phyloP scores from a whole-genome alignment of 1,140 invertebrate genomes.

The Danaus plexippus region DNA sequence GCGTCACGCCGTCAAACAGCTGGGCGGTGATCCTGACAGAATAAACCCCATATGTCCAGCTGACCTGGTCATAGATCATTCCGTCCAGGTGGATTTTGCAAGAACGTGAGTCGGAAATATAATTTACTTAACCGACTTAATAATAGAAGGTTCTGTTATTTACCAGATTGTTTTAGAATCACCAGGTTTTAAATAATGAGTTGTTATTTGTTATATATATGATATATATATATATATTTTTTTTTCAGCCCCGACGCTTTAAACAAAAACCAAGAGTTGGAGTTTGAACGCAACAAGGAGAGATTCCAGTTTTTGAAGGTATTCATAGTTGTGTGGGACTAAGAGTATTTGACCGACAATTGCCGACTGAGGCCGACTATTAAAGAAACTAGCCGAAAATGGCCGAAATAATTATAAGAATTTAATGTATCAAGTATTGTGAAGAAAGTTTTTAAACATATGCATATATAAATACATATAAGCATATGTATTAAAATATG shows the following conservation, averaged over 20 bases:
- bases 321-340: slow-evolving; percentile 5
- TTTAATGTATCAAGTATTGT: no score
- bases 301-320: slow-evolving; percentile 96
- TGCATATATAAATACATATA: no score
- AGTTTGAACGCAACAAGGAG: slow-evolving; percentile 97
- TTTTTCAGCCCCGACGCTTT: slow-evolving; percentile 85
- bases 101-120: slow-evolving; percentile 80
- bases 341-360: no score
- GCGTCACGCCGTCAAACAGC: slow-evolving; percentile 91
- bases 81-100: slow-evolving; percentile 96
- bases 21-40: slow-evolving; percentile 91
- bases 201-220: background rate
- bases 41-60: slow-evolving; percentile 98
- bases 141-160: no score
- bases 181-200: background rate
- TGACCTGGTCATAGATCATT: slow-evolving; percentile 98
- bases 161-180: no score
- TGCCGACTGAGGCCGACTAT: no score
- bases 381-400: no score
- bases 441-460: no score
- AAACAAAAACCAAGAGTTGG: slow-evolving; percentile 94
- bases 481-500: no score
- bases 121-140: background rate
- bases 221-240: slow-evolving; percentile 28
- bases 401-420: no score